Base-by-base conservation (phyloP, 2,888 invertebrate genomes). In the Laothoe populi region DNA sequence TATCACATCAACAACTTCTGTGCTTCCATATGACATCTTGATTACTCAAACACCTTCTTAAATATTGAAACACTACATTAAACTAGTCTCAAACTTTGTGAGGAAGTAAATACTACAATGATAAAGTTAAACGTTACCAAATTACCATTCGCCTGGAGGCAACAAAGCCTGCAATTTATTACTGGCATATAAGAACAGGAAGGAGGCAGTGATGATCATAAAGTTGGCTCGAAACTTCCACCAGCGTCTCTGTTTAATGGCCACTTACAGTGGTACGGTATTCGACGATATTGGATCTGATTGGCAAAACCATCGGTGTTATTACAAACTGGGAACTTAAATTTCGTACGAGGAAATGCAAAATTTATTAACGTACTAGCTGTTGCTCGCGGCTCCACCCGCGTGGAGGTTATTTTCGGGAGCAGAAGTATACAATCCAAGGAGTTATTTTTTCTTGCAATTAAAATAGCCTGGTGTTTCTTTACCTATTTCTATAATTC, bases 231-330 rank as follows among this genome's bases (percentile, higher is more conserved):
- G 63, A 35, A 69, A 67, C 65, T 69, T 71, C 64, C 66, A 66
- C 66, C 68, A 67, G 45, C 64, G 21, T 49, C 71, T 35, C 35
- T 53, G 70, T 72, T 77, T 76, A 82, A 75, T 71, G 68, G 70
- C 67, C 79, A 79, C 78, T 82, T 77, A 59, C 68, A 70, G 81
- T 82, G 77, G 79, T 75, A 78, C 67, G 66, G 74, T 74, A 78
- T 80, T 80, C 65, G 66, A 66, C 48, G 71, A 74, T 77, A 81
- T 81, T 78, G 73, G 74, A 77, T 77, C 73, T 71, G 77, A 83
- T 79, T 76, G 71, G 71, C 66, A 69, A 65, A 63, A 65, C 71
- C 74, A 75, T 77, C 69, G 65, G 59, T 77, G 73, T 78, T 76
- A 70, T 67, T 69, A 66, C 61, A 64, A 68, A 63, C 61, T 57